Evolutionary conservation across 2,113 vertebrate genomes (phyloP).

Genomic region (Misgurnus mizolepis): DNA sequence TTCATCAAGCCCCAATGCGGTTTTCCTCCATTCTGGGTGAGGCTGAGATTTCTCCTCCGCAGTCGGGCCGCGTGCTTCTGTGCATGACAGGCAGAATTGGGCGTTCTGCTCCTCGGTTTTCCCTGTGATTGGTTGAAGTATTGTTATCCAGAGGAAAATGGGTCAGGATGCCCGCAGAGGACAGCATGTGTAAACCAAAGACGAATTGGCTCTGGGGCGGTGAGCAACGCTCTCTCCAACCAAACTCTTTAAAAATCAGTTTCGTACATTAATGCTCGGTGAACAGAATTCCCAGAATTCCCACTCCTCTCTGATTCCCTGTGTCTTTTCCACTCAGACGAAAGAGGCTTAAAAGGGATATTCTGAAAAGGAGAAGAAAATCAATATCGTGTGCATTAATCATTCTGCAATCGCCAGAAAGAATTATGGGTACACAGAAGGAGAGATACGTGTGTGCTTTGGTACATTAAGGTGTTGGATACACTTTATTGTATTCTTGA

Average conservation of each 20-base stretch:
- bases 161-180: slow-evolving; percentile 72
- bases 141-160: slow-evolving; percentile 74
- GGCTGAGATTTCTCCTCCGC: slow-evolving; percentile 58
- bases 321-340: slow-evolving; percentile 54
- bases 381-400: slow-evolving; percentile 94
- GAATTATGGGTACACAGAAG: slow-evolving; percentile 79
- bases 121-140: slow-evolving; percentile 65
- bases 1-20: slow-evolving; percentile 15
- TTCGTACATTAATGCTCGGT: slow-evolving; percentile 11
- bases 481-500: background rate
- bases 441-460: slow-evolving; percentile 64
- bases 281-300: slow-evolving; percentile 19
- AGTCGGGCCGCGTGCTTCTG: slow-evolving; percentile 58
- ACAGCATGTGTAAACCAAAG: slow-evolving; percentile 57
- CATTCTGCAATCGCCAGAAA: slow-evolving; percentile 78
- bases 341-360: slow-evolving; percentile 71
- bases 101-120: slow-evolving; percentile 63
- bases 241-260: slow-evolving; percentile 34
- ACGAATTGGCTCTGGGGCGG: background rate
- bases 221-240: background rate
- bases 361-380: slow-evolving; percentile 77
- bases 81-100: slow-evolving; percentile 62
- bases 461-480: too few relatives aligned
- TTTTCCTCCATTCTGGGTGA: background rate
- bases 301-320: background rate